Evolutionary conservation across 1,140 invertebrate species (phyloP).

Genomic region (Bombus superbus): DNA sequence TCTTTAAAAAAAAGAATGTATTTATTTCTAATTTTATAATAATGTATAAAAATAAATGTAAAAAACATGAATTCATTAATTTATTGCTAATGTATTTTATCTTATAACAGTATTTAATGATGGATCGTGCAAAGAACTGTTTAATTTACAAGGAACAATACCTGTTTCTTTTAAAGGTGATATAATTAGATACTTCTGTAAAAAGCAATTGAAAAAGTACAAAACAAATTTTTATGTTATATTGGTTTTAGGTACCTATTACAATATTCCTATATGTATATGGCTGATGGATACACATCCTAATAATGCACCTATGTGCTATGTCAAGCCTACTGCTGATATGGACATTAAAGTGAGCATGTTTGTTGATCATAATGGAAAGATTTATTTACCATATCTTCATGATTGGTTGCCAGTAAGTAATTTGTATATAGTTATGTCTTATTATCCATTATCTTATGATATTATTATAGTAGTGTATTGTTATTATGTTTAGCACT

Average conservation of each 20-base stretch:
- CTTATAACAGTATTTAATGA: slow-evolving; percentile 91
- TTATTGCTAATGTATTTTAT: neutral
- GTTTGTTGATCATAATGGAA: slow-evolving; percentile 97
- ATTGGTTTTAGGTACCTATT: slow-evolving; percentile 86
- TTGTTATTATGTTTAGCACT: slow-evolving; percentile 83
- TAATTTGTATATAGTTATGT: slow-evolving; percentile 54
- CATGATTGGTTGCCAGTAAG: slow-evolving; percentile 96
- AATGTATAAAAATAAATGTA: neutral
- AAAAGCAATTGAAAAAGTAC: neutral
- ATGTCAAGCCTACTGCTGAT: slow-evolving; percentile 96
- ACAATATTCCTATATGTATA: slow-evolving; percentile 98
- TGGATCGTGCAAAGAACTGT: slow-evolving; percentile 91
- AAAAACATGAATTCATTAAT: neutral
- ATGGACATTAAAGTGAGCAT: slow-evolving; percentile 98
- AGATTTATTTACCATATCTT: slow-evolving; percentile 98
- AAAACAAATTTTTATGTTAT: slow-evolving; percentile 5
- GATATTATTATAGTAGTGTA: neutral
- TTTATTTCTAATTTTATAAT: neutral
- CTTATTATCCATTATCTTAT: slow-evolving; percentile 16
- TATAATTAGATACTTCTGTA: neutral
- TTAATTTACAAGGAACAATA: slow-evolving; percentile 95
- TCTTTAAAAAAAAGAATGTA: slow-evolving; percentile 2
- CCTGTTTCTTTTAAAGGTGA: slow-evolving; percentile 95
- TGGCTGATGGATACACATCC: slow-evolving; percentile 99
- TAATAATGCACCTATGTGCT: slow-evolving; percentile 98